These are phyloP conservation scores for Diorhabda elongata DNA, from an alignment of 1,140 invertebrate genomes.

Conservation along the genomic window DNA sequence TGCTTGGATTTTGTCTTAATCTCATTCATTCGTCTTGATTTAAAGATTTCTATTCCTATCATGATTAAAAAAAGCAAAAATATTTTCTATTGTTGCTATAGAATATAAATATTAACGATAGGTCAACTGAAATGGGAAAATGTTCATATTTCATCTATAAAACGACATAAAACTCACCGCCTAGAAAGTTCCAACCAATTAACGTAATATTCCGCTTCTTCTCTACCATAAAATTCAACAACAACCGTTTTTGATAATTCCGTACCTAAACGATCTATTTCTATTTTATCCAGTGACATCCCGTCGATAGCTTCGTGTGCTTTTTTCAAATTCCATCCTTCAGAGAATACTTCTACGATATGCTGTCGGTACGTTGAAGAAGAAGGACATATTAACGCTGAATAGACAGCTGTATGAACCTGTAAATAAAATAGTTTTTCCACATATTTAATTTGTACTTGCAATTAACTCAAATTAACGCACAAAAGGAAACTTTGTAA, in stretches of 20 bases:
- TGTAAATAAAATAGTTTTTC: not conserved
- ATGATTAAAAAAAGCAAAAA: too few species aligned
- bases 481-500: too few species aligned
- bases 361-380: conserved; percentile 55
- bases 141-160: too few species aligned
- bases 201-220: conserved; percentile 68
- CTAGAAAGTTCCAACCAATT: conserved; percentile 80
- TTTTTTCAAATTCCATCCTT: conserved; percentile 65
- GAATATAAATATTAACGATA: too few species aligned
- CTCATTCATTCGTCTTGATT: too few species aligned
- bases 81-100: too few species aligned
- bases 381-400: conserved; percentile 68
- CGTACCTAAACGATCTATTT: conserved; percentile 55
- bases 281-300: conserved; percentile 51
- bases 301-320: conserved; percentile 38
- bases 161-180: conserved; percentile 47
- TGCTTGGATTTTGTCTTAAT: too few species aligned
- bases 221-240: conserved; percentile 71
- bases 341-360: conserved; percentile 75
- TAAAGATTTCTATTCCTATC: too few species aligned
- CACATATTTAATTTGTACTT: too few species aligned
- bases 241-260: conserved; percentile 65
- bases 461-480: too few species aligned
- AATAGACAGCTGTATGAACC: conserved; percentile 63
- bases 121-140: too few species aligned